Evolutionary conservation across 2,888 invertebrate genomes (phyloP), one percentile per base, ranked within the genome.

Genomic region (Aspidiotus destructor): DNA sequence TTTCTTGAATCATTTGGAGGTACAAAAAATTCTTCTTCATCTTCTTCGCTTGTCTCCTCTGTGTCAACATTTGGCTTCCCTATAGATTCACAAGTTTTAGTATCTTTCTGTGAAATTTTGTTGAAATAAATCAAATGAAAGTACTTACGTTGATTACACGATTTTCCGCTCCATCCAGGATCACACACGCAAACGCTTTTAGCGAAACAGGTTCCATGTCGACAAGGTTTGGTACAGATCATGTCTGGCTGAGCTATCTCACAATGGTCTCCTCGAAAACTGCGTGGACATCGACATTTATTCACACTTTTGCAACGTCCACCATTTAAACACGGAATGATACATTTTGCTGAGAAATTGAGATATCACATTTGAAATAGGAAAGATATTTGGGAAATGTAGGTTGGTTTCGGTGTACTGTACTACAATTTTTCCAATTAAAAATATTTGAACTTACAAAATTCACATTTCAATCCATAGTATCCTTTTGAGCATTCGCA

Each of bases 401-500:
- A 28, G 28, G 1, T 28, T 28, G 2, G 28, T 28, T 3, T 28
- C 5, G 5, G 28, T 28, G 28, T 28, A 28, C 28, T 28, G 5
- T 28, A 28, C 2, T 28, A n/a, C n/a, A n/a, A n/a, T 28, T 3
- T 28, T 28, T 28, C 5, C 5, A 28, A 28, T 28, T 28, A 5
- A 28, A 28, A 28, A 28, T 28, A 28, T 28, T 28, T 1, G 2
- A 28, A 84, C 89, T 87, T 81, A 93, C 93, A 92, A 79, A 87
- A 90, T 83, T 94, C 92, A 78, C 94, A 95, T 70, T 86, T 85
- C 62, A 87, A 80, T 70, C 95, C 96, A 76, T 89, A 92, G 77
- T 89, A 95, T 57, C 95, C 95, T 77, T 88, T 90, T 0, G 89
- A 85, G 78, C 95, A 96, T 74, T 89, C 88, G 76, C 96, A 96